Percentiles rank a stretch among this genome's conserved stretches.
Evolutionary conservation across 2,113 vertebrate species (phyloP).

Genomic region (Ageneiosus marmoratus): DNA sequence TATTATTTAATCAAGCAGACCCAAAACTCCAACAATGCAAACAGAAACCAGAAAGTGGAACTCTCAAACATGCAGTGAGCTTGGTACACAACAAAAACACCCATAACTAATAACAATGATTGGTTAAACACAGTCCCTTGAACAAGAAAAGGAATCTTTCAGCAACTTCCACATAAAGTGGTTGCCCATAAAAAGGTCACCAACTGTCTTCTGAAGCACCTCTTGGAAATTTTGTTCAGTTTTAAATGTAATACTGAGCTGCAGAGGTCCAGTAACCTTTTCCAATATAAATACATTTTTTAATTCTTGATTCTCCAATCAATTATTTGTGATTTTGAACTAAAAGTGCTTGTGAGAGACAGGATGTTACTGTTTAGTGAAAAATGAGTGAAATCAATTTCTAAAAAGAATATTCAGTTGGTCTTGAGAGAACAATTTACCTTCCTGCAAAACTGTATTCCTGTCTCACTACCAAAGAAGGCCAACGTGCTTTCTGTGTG

Average conservation of each 20-base stretch:
- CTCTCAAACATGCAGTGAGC: background rate
- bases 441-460: conserved; percentile 64
- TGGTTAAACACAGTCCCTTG: background rate
- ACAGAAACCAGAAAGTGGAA: background rate
- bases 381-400: background rate
- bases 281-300: background rate
- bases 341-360: background rate
- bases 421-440: background rate
- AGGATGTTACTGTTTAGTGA: background rate
- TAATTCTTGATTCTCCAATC: background rate
- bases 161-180: background rate
- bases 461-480: conserved; percentile 77
- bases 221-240: background rate
- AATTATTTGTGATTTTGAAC: background rate
- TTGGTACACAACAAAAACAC: background rate
- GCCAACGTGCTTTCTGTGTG: conserved; percentile 78
- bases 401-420: background rate
- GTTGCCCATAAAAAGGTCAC: no score
- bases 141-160: background rate
- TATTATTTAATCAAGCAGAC: background rate
- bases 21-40: background rate
- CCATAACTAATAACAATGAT: background rate
- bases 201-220: no score
- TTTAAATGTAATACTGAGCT: background rate
- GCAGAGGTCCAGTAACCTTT: background rate